Conservation (phyloP, 2,888 invertebrate genomes). For the Drosophila bunnanda region DNA sequence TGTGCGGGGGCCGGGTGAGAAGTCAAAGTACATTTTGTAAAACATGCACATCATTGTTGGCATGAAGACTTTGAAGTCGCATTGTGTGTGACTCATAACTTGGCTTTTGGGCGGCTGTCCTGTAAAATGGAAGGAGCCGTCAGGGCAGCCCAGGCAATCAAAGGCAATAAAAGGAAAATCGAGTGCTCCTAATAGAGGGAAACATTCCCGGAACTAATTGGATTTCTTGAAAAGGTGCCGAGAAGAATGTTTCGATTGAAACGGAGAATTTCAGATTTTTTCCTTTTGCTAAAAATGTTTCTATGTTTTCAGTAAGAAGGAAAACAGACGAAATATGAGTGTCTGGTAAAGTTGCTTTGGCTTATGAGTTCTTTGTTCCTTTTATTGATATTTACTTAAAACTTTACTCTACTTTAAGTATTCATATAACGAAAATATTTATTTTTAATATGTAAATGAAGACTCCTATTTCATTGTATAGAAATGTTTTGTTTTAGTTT, state of each 20-base stretch:
- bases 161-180: slow-evolving; percentile 28
- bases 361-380: neutral
- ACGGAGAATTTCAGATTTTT: neutral
- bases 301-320: neutral
- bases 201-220: slow-evolving; percentile 22
- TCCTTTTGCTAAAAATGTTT: neutral
- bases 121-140: slow-evolving; percentile 10
- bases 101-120: slow-evolving; percentile 40
- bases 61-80: slow-evolving; percentile 67
- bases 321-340: neutral
- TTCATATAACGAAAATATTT: neutral
- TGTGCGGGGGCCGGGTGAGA: no score
- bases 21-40: slow-evolving; percentile 69
- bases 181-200: slow-evolving; percentile 17
- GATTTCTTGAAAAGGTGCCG: slow-evolving; percentile 24
- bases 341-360: no score
- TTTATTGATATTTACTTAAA: neutral
- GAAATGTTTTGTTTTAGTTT: neutral
- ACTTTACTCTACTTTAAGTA: no score
- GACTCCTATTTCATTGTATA: neutral
- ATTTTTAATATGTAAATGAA: neutral
- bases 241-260: neutral
- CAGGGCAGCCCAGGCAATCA: slow-evolving; percentile 16
- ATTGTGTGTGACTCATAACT: slow-evolving; percentile 52
- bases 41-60: slow-evolving; percentile 79